Base-by-base conservation (phyloP, 2,113 vertebrate species). In the Tapirus terrestris region DNA sequence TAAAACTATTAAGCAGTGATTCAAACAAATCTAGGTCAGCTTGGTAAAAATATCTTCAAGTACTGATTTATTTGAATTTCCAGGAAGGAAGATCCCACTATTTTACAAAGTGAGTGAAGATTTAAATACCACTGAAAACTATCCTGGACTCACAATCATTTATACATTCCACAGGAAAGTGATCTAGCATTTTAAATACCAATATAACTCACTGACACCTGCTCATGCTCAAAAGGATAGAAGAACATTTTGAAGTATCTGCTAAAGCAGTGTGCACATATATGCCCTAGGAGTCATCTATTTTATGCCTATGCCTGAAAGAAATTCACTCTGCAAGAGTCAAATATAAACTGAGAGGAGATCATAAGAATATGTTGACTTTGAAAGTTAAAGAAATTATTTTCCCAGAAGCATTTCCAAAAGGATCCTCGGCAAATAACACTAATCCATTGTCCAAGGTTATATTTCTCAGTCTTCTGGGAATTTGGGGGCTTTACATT, bases 131-230 rank as follows among this genome's bases (percentile, higher is more conserved):
- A 3, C 43, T 63, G 43, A 25, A 85, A 85, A 51, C 25, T 43
- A 23, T n/a, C 8, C 0, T 63, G 14, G 16, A 11, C 43, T 72
- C 53, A 36, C 0, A 27, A 39, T 0, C 17, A n/a, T 60, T 3
- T 48, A 0, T 36, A 61, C 8, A 72, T 36, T 33, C 5, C 20
- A 39, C 8, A 58, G 29, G 39, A 83, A 79, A 65, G 5, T 7
- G 2, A 39, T 17, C 8, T 76, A n/a, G 3, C 2, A 43, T 83
- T 89, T 72, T 56, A 17, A 70, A 51, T 53, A 2, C 27, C 9
- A 6, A 14, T 51, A 51, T 8, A 45, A 2, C 12, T 92, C n/a
- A n/a, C n/a, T n/a, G 25, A 33, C 48, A 8, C 4, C 16, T 51
- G 29, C 11, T 70, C 27, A 29, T 27, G 70, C 1, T 33, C 10